These are phyloP conservation scores for Allolobophora icterica DNA, from an alignment of 2,888 invertebrate genomes.

Conservation along the genomic window DNA sequence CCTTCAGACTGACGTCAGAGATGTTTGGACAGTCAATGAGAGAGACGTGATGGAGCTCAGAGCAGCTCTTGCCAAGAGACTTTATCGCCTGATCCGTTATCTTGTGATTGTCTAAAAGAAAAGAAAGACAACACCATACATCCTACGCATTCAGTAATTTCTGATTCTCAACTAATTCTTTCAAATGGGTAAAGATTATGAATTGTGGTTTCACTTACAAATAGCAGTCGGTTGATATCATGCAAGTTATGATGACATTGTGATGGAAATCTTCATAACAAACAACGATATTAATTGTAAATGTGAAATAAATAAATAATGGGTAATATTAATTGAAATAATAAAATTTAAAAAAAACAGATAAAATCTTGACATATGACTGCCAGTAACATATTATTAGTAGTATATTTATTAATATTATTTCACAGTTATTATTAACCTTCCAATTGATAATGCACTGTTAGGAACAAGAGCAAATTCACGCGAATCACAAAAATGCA, in stretches of 20 bases:
- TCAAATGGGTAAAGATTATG: too few relatives aligned
- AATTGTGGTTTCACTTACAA: too few relatives aligned
- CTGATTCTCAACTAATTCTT: too few relatives aligned
- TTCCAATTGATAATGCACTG: not conserved
- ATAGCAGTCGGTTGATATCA: too few relatives aligned
- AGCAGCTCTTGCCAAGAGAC: constrained; percentile 58
- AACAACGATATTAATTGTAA: too few relatives aligned
- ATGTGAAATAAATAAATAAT: too few relatives aligned
- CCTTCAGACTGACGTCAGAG: constrained; percentile 61
- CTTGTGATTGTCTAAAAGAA: constrained; percentile 57
- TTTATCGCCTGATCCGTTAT: constrained; percentile 61
- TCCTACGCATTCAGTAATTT: not conserved
- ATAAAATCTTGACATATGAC: not conserved
- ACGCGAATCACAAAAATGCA: not conserved
- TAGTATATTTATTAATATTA: not conserved
- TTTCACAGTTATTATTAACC: too few relatives aligned
- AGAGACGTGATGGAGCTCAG: constrained; percentile 60
- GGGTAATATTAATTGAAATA: not conserved
- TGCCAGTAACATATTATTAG: not conserved
- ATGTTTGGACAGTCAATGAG: constrained; percentile 62
- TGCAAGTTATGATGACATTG: too few relatives aligned
- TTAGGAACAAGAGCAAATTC: not conserved
- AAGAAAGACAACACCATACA: not conserved
- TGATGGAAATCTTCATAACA: too few relatives aligned
- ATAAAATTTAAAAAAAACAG: not conserved